A percentile compares a stretch with the other conserved stretches of the same genome.
These are phyloP conservation scores for Lampris megalopsis DNA, from an alignment of 2,113 vertebrate species.

Conservation along the genomic window DNA sequence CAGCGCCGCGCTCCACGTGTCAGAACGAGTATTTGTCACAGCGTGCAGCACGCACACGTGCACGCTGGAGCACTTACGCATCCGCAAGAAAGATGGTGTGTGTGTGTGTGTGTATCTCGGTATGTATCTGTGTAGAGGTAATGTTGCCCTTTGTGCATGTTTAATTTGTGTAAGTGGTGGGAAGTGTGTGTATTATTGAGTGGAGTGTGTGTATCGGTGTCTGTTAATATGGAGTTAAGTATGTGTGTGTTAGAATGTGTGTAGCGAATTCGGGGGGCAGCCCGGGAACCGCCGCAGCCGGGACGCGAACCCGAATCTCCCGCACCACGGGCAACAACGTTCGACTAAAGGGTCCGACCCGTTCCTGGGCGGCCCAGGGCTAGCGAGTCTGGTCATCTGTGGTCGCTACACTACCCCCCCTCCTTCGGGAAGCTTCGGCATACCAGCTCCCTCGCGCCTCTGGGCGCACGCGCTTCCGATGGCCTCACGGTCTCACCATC, in stretches of 20 bases:
- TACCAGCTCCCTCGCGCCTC: no score
- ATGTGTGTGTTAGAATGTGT: conserved; percentile 3
- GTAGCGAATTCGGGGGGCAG: background rate
- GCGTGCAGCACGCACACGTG: background rate
- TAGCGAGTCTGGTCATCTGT: no score
- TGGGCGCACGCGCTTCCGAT: no score
- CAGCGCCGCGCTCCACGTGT: conserved; percentile 68
- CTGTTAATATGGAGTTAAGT: background rate
- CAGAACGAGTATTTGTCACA: conserved; percentile 79
- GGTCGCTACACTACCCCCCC: no score
- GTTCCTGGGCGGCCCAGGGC: no score
- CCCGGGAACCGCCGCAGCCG: no score
- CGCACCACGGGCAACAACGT: no score
- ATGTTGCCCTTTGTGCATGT: background rate
- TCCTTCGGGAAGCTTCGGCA: no score
- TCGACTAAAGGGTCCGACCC: no score
- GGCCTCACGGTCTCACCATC: no score
- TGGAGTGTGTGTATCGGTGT: background rate
- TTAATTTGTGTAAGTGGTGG: background rate
- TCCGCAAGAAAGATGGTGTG: conserved; percentile 13
- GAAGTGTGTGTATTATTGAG: conserved; percentile 1
- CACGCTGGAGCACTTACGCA: conserved; percentile 55
- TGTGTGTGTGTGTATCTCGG: conserved; percentile 42
- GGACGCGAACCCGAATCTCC: no score
- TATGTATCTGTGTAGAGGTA: no score